Percentiles rank a stretch among this genome's conserved stretches.
These are phyloP conservation scores for Drosophila affinis DNA, from an alignment of 2,888 invertebrate species.

Conservation along the genomic window DNA sequence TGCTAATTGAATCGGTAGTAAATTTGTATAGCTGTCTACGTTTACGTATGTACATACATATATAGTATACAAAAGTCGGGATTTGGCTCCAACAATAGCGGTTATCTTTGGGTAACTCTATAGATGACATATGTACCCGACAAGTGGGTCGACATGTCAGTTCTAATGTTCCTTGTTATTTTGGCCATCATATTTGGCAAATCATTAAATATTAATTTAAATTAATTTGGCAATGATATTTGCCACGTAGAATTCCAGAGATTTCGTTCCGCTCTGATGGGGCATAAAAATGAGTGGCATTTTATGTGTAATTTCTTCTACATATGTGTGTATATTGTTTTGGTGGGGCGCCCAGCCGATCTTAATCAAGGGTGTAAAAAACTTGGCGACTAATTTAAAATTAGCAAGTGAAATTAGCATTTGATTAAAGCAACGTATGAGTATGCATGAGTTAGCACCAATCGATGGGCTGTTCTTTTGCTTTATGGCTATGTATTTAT, in stretches of 20 bases:
- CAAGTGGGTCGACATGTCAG: not conserved
- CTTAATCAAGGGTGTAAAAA: slow-evolving; percentile 35
- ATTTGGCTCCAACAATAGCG: too few relatives aligned
- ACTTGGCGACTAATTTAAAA: slow-evolving; percentile 54
- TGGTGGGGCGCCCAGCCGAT: slow-evolving; percentile 16
- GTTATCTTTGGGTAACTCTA: too few relatives aligned
- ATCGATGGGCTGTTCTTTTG: slow-evolving; percentile 12
- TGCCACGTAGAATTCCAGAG: slow-evolving; percentile 12
- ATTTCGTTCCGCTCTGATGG: slow-evolving; percentile 45
- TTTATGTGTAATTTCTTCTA: slow-evolving; percentile 24
- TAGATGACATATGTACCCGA: too few relatives aligned
- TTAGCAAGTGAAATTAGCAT: slow-evolving; percentile 66
- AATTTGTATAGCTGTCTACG: too few relatives aligned
- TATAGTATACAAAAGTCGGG: too few relatives aligned
- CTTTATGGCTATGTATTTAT: too few relatives aligned
- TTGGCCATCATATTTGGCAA: not conserved
- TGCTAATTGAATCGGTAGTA: too few relatives aligned
- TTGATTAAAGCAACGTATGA: slow-evolving; percentile 40
- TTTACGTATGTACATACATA: too few relatives aligned
- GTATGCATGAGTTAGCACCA: slow-evolving; percentile 52
- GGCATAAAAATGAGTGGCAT: slow-evolving; percentile 31
- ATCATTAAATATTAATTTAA: slow-evolving; percentile 24
- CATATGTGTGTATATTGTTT: slow-evolving; percentile 8
- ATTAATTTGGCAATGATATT: slow-evolving; percentile 24
- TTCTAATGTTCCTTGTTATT: not conserved